Evolutionary conservation across 2,888 invertebrate species (phyloP).

Genomic region (Heliconius charithonia): DNA sequence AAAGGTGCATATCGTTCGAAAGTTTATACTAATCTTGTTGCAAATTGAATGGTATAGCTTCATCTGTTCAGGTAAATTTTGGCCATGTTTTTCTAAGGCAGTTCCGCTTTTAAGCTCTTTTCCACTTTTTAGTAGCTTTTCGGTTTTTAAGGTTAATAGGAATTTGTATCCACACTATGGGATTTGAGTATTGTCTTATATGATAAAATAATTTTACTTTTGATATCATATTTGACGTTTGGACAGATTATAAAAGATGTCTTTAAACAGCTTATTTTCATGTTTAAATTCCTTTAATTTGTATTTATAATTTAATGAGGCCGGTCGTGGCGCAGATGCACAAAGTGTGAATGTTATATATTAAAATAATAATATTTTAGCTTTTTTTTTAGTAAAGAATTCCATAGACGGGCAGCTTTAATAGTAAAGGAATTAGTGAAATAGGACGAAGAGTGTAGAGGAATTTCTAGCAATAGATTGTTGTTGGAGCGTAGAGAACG

Average conservation of each 20-base stretch:
- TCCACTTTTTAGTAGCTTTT: conserved; percentile 31
- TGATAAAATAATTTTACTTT: background rate
- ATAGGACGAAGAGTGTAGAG: too few relatives aligned
- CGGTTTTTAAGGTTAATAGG: conserved; percentile 17
- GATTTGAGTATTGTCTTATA: background rate
- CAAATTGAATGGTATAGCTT: conserved; percentile 49
- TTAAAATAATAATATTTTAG: too few relatives aligned
- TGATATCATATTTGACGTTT: background rate
- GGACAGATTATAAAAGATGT: background rate
- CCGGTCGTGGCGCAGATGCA: too few relatives aligned
- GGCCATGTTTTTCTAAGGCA: conserved; percentile 53
- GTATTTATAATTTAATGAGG: too few relatives aligned
- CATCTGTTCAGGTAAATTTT: conserved; percentile 54
- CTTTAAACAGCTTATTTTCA: too few relatives aligned
- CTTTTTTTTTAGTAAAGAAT: too few relatives aligned
- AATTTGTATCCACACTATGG: background rate
- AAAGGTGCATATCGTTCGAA: conserved; percentile 19
- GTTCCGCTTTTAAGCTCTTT: conserved; percentile 36
- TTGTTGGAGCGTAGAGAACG: too few relatives aligned
- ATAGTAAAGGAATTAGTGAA: too few relatives aligned
- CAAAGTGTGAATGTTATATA: too few relatives aligned
- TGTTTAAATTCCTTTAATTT: too few relatives aligned
- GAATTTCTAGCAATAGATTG: too few relatives aligned
- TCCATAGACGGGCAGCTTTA: too few relatives aligned
- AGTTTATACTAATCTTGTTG: conserved; percentile 28